Base-by-base conservation (phyloP, 2,113 vertebrate species). In the Heloderma charlesbogerti region DNA sequence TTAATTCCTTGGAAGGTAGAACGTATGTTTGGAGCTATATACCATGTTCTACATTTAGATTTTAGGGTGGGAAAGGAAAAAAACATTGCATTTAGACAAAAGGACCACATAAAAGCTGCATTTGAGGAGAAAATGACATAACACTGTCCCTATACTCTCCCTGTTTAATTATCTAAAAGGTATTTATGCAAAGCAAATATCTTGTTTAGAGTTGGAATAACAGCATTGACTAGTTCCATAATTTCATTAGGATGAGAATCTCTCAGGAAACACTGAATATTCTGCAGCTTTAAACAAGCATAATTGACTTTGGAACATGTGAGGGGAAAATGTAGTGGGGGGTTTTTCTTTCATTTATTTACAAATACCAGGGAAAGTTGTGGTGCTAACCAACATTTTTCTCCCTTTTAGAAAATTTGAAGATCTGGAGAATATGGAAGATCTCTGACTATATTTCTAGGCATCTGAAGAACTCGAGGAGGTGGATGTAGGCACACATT, bases 221-320 rank as follows among this genome's bases (percentile, higher is more conserved):
- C 16, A 25, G 40, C 18, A 27, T 29, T 77, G 37, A 83, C 18
- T 31, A 40, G 37, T 48, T 84, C n/a, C 18, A 77, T 2, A 84
- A 77, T 48, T 84, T 34, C 63, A 29, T 88, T 34, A 29, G 1
- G 0, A 20, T 10, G 80, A 66, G 45, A 87, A 20, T 0, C 43
- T 5, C 25, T 51, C 4, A 37, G 16, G 15, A 25, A 63, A 67
- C 0, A 0, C 0, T 15, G 13, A 51, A 74, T 82, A 25, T 0
- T 37, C 0, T 34, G 74, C 67, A 3, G 91, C 80, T 90, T 75
- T 57, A 51, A 85, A 22, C 0, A 51, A 0, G 4, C 8, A 0
- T 37, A 77, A 27, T 2, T 1, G 25, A 51, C 0, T 0, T 54
- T 3, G 0, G 0, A 31, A 48, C n/a, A 84, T 43, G 13, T 27